Base-by-base conservation (phyloP, 2,113 vertebrate genomes). In the Labeo rohita region DNA sequence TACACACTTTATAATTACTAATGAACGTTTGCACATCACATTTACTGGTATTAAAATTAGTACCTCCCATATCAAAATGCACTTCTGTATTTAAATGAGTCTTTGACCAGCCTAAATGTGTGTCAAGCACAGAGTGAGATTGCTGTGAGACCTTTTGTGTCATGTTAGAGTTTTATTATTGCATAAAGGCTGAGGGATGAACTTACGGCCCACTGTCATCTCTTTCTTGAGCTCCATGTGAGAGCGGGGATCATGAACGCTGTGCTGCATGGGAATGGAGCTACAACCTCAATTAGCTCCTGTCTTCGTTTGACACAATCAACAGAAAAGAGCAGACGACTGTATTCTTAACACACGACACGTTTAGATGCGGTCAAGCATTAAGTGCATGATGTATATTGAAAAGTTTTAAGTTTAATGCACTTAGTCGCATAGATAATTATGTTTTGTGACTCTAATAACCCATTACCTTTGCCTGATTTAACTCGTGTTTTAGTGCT, bases 241-340 rank as follows among this genome's bases (percentile, higher is more conserved):
- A 73, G 36, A 36, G 39, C 5, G 18, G 28, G 54, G 54, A 34
- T 78, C 70, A n/a, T 61, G 66, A 80, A 73, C 23, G 76, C 56
- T 1, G 49, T 86, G 65, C 75, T 80, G 45, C 78, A 90, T 89
- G 15, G 88, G 83, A 89, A 83, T 74, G 56, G 89, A 92, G 28
- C 80, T 45, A 0, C 65, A 70, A 83, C 80, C 80, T 70, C 80
- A 83, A 83, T 83, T 83, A 83, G 28, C 80, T 83, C 16, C 63
- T 83, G 47, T 70, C 80, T 66, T n/a, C 61, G 1, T 65, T 18
- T 81, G 13, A 66, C 61, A 34, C 43, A 34, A 28, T 65, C 79
- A 65, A 36, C 28, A 78, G 28, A 56, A 12, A 28, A 78, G 12
- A 36, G 23, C 36, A 10, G 1, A 45, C 76, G n/a, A 4, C 76